phyloP scores from a whole-genome alignment of 1,140 invertebrate genomes.

The Tachypleus tridentatus region DNA sequence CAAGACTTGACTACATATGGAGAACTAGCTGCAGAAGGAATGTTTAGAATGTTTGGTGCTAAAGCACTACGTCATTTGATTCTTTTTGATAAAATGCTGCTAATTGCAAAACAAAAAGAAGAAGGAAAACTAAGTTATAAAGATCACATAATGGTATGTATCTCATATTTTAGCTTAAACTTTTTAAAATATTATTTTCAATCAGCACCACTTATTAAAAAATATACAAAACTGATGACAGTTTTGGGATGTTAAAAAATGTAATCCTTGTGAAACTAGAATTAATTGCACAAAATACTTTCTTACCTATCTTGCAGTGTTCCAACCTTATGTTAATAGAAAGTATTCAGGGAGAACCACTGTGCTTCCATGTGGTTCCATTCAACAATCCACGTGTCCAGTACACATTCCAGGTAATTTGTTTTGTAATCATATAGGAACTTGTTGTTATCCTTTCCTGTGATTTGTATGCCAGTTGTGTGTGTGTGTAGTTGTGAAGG shows the following conservation, averaged over 20 bases:
- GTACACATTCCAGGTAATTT: slow-evolving; percentile 61
- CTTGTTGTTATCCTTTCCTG: too few species aligned
- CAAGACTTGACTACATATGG: slow-evolving; percentile 84
- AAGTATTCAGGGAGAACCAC: slow-evolving; percentile 78
- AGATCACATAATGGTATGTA: slow-evolving; percentile 66
- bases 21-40: slow-evolving; percentile 80
- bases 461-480: too few species aligned
- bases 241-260: too few species aligned
- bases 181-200: too few species aligned
- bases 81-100: slow-evolving; percentile 86
- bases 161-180: not conserved
- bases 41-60: slow-evolving; percentile 57
- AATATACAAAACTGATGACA: too few species aligned
- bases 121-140: slow-evolving; percentile 79
- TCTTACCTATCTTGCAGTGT: slow-evolving; percentile 50
- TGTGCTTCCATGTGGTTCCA: slow-evolving; percentile 89
- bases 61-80: slow-evolving; percentile 71
- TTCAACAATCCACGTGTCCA: slow-evolving; percentile 81
- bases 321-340: slow-evolving; percentile 94
- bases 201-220: too few species aligned
- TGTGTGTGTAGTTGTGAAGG: too few species aligned
- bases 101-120: slow-evolving; percentile 86
- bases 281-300: not conserved
- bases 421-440: slow-evolving; percentile 10
- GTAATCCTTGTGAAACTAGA: not conserved